These are phyloP conservation scores for Psilopsiagon aymara DNA, from an alignment of 2,113 vertebrate genomes.

Conservation along the genomic window DNA sequence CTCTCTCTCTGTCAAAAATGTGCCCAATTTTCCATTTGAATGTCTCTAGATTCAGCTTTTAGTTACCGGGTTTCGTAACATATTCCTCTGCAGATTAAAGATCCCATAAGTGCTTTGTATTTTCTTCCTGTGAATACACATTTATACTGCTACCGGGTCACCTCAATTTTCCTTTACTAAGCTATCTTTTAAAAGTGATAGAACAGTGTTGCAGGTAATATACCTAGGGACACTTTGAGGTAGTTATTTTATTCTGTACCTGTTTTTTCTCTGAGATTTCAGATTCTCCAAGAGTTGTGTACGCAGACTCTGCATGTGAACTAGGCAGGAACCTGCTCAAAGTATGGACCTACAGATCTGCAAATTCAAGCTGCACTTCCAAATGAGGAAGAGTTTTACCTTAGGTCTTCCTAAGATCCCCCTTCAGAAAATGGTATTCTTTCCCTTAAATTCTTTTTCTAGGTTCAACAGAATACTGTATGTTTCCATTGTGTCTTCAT, in stretches of 20 bases:
- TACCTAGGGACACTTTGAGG: background rate
- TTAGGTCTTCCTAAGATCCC: background rate
- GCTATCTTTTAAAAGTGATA: background rate
- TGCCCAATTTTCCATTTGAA: background rate
- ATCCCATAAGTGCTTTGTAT: background rate
- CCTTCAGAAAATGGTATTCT: background rate
- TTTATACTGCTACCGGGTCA: background rate
- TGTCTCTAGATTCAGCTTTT: background rate
- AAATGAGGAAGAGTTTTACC: background rate
- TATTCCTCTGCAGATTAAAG: background rate
- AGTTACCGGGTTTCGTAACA: background rate
- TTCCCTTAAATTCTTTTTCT: background rate
- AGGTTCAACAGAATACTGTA: background rate
- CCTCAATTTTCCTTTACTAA: background rate
- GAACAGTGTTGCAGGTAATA: background rate
- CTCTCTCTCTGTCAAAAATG: background rate
- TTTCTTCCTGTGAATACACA: background rate
- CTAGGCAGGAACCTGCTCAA: background rate
- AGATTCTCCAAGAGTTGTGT: background rate
- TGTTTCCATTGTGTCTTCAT: background rate
- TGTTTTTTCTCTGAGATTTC: background rate
- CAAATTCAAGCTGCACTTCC: background rate
- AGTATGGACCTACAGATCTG: background rate
- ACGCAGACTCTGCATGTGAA: background rate
- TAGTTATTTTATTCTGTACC: background rate